A percentile compares a stretch with the other conserved stretches of the same genome.
phyloP scores from a whole-genome alignment of 2,888 invertebrate genomes.

The Watsonalla cultraria region DNA sequence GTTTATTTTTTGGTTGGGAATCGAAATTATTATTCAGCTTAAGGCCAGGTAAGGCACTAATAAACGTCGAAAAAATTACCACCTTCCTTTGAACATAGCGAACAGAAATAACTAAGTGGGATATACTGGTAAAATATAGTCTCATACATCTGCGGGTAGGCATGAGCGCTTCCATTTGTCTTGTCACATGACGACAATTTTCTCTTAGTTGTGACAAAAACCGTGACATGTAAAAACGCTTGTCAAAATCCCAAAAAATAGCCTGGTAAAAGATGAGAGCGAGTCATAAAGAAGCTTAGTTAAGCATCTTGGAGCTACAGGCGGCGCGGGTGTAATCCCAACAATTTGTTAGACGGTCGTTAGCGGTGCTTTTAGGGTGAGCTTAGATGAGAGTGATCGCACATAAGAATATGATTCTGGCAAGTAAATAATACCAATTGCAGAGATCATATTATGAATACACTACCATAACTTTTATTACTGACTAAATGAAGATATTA shows the following conservation, averaged over 20 bases:
- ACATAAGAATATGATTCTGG: too few relatives aligned
- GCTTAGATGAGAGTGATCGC: neutral
- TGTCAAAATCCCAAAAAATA: conserved; percentile 2
- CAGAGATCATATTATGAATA: too few relatives aligned
- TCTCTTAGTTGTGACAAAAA: neutral
- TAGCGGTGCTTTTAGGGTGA: neutral
- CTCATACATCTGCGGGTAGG: neutral
- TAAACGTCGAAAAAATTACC: too few relatives aligned
- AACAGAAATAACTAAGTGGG: too few relatives aligned
- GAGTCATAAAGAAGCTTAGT: neutral
- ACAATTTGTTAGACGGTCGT: conserved; percentile 11
- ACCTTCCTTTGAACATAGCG: too few relatives aligned
- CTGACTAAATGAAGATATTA: too few relatives aligned
- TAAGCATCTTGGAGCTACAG: conserved; percentile 2
- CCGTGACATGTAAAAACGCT: neutral
- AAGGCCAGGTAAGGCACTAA: too few relatives aligned
- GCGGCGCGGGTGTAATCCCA: conserved; percentile 8
- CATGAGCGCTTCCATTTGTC: neutral
- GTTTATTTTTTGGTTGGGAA: too few relatives aligned
- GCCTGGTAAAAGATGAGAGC: neutral
- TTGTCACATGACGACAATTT: neutral
- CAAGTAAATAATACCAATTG: too few relatives aligned
- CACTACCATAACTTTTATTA: too few relatives aligned
- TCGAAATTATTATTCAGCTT: too few relatives aligned
- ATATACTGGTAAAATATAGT: neutral